phyloP scores from a whole-genome alignment of 2,113 vertebrate species.

The Bettongia penicillata region DNA sequence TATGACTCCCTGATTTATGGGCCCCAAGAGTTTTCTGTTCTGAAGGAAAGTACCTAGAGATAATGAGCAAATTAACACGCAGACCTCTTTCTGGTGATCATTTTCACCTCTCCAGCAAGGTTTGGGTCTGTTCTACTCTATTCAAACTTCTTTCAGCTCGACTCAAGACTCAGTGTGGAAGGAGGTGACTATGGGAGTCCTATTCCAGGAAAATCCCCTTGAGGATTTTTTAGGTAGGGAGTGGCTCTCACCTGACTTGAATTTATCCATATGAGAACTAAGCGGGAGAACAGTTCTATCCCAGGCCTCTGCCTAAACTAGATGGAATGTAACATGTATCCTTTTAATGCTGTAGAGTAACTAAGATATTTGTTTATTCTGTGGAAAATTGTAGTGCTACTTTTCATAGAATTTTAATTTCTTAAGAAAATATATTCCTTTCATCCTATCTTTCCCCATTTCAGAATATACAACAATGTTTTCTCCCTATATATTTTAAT shows the following conservation, averaged over 20 bases:
- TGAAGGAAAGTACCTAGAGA: background rate
- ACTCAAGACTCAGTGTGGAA: background rate
- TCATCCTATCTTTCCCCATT: slow-evolving; percentile 1
- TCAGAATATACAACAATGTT: slow-evolving; percentile 21
- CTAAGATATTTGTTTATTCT: slow-evolving; percentile 43
- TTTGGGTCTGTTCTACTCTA: background rate
- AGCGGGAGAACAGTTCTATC: background rate
- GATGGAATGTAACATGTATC: background rate
- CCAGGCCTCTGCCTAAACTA: background rate
- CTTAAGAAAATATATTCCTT: slow-evolving; percentile 49
- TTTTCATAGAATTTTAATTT: background rate
- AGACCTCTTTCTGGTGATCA: background rate
- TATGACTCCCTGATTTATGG: too few species aligned
- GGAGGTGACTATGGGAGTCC: background rate
- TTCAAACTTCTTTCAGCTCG: background rate
- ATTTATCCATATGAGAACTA: background rate
- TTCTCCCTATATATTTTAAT: background rate
- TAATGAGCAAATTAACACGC: background rate
- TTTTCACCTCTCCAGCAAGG: background rate
- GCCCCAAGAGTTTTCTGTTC: too few species aligned
- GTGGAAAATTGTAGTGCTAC: background rate
- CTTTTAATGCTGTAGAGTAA: slow-evolving; percentile 10
- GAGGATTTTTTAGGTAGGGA: background rate
- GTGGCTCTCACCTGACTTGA: background rate
- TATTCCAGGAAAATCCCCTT: background rate